Base-by-base conservation (phyloP, 2,113 vertebrate species). In the Macaca fascicularis region DNA sequence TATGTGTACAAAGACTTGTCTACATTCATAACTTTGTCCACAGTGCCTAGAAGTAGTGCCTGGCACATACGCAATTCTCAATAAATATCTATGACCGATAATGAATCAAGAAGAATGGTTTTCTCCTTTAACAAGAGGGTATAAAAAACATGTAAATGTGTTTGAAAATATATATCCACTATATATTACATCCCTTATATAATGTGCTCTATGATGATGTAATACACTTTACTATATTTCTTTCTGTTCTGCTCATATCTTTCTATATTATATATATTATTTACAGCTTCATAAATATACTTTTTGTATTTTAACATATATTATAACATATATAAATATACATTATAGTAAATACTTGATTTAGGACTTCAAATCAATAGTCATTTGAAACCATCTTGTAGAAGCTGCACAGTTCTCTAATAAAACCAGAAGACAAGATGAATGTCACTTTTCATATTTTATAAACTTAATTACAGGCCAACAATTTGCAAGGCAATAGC, bases 341-440 rank as follows among this genome's bases (percentile, higher is more conserved):
- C 19, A 32, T 48, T 64, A 20, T 45, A 94, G 11, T 48, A 72
- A 35, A 72, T 43, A 76, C 3, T 90, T 90, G 5, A 79, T 72
- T 94, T 78, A 67, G 0, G 0, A 0, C 17, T 95, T 93, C 50
- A 70, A 38, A 57, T 16, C 19, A 32, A 88, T 8, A 87, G 13
- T 55, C 35, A 76, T 57, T 84, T 96, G 57, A 85, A 94, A 23
- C 35, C 45, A 12, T 35, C 14, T 86, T 82, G 13, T 75, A 84
- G 88, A 79, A 85, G 5, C 38, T 70, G 13, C 64, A 76, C 22
- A 38, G 30, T 84, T 86, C 45, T 85, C 2, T 50, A 88, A 81
- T n/a, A 17, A 50, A 72, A 90, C 91, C 79, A 92, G 67, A 87
- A 72, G 61, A 89, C 23, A 89, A 50, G 95, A 38, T 93, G 48